Percentiles rank a stretch among this genome's conserved stretches.
phyloP scores from a whole-genome alignment of 2,797 vertebrate genomes.

The Ceryle rudis region DNA sequence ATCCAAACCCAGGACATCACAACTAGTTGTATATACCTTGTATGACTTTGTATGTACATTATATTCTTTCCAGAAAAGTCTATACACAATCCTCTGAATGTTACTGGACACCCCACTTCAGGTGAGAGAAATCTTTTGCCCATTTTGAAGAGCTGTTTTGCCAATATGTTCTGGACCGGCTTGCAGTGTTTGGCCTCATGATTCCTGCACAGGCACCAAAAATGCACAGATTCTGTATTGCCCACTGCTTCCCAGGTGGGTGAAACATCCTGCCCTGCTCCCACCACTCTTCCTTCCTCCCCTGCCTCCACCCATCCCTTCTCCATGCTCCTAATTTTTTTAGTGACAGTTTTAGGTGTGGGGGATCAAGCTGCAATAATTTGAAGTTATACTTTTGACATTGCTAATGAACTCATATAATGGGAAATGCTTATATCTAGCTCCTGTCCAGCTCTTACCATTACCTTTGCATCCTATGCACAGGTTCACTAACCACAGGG shows the following conservation, averaged over 20 bases:
- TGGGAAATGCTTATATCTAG: not conserved
- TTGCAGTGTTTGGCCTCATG: not conserved
- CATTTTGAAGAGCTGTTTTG: not conserved
- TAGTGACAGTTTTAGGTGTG: not conserved
- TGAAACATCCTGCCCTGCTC: not conserved
- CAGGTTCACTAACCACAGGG: not conserved
- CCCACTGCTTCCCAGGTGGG: not conserved
- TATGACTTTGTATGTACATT: not conserved
- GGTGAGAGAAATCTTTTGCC: not conserved
- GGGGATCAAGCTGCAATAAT: not conserved
- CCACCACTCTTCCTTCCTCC: not conserved
- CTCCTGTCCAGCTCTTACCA: not conserved
- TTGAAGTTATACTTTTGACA: not conserved
- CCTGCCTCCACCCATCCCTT: not conserved
- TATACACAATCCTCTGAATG: not conserved
- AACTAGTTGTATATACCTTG: not conserved
- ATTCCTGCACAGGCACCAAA: not conserved
- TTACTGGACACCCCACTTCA: not conserved
- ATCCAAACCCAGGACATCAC: not conserved
- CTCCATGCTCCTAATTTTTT: not conserved
- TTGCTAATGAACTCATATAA: not conserved
- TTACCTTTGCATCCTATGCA: not conserved
- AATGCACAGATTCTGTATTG: not conserved
- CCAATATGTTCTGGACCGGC: fast-evolving
- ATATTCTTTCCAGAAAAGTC: not conserved